phyloP scores from a whole-genome alignment of 2,888 invertebrate genomes.

The Altica lythri region DNA sequence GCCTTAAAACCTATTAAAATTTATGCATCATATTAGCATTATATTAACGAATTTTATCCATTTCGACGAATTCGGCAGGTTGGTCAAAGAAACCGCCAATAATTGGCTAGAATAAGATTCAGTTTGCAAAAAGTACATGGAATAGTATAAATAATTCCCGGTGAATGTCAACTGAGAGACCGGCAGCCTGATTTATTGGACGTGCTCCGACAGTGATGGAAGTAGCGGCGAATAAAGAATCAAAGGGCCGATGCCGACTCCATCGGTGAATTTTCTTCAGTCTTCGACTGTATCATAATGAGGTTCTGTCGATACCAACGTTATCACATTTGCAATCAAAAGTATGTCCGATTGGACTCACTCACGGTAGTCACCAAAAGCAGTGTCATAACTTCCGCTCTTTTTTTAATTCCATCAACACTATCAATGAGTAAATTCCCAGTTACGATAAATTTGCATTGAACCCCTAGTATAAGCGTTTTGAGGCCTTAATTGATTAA shows the following conservation, averaged over 20 bases:
- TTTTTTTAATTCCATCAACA: no score
- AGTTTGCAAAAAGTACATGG: slow-evolving; percentile 46
- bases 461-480: no score
- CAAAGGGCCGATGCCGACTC: slow-evolving; percentile 46
- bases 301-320: slow-evolving; percentile 37
- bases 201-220: slow-evolving; percentile 56
- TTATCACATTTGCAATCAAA: slow-evolving; percentile 50
- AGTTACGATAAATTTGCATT: no score
- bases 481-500: no score
- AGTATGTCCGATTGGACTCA: slow-evolving; percentile 33
- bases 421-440: not conserved
- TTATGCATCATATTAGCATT: slow-evolving; percentile 35
- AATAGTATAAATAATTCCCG: slow-evolving; percentile 54
- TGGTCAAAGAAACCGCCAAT: slow-evolving; percentile 46
- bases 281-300: slow-evolving; percentile 34
- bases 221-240: slow-evolving; percentile 57
- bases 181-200: slow-evolving; percentile 55
- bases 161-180: slow-evolving; percentile 45
- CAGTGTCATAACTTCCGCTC: no score
- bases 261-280: slow-evolving; percentile 20
- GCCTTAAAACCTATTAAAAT: slow-evolving; percentile 24
- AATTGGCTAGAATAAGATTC: slow-evolving; percentile 52
- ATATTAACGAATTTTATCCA: slow-evolving; percentile 32
- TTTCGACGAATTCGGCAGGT: slow-evolving; percentile 28
- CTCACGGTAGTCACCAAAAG: no score